Evolutionary conservation across 2,888 invertebrate genomes (phyloP), one percentile per base, ranked within the genome.

Genomic region (Neocrepidodera transversa): DNA sequence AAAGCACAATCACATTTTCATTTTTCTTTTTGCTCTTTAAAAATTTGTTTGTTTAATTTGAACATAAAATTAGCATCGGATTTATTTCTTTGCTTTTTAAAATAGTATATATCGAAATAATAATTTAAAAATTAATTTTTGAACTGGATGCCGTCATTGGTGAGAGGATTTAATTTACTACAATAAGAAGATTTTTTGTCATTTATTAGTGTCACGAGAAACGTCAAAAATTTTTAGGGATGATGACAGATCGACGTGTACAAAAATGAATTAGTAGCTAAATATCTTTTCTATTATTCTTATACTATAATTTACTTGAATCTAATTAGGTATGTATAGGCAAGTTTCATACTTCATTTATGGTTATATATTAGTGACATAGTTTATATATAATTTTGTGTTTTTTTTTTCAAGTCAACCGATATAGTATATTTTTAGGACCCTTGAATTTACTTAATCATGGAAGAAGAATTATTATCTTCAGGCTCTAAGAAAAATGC

Each of bases 381-480:
- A 32, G 32, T 11, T 32, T 32, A 11, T 2, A 13, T 8, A 32
- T 11, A 32, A 32, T 11, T 32, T 2, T 13, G 13, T 32, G 11
- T 13, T 13, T 32, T 3, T 32, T 32, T 5, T 23, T 23, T 23
- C 23, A 5, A 5, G 23, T 23, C 23, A 23, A 23, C 6, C n/a
- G n/a, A 42, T 26, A 26, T 26, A 28, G 48, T 58, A 2, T 30
- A 49, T 43, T 58, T 58, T 36, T 54, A 54, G 54, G 51, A 45
- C 47, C 36, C 45, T 62, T 50, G 30, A 43, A 58, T 40, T 53
- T 52, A 23, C 56, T 8, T 52, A 47, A 87, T 85, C 85, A 88
- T 88, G 83, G 87, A 87, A 80, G 88, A 87, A 77, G 88, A 89
- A 83, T 81, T 87, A 77, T 79, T 68, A 42, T 53, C 83, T 74